Evolutionary conservation across 2,113 vertebrate genomes (phyloP).

Genomic region (Spizaetus ornatus): DNA sequence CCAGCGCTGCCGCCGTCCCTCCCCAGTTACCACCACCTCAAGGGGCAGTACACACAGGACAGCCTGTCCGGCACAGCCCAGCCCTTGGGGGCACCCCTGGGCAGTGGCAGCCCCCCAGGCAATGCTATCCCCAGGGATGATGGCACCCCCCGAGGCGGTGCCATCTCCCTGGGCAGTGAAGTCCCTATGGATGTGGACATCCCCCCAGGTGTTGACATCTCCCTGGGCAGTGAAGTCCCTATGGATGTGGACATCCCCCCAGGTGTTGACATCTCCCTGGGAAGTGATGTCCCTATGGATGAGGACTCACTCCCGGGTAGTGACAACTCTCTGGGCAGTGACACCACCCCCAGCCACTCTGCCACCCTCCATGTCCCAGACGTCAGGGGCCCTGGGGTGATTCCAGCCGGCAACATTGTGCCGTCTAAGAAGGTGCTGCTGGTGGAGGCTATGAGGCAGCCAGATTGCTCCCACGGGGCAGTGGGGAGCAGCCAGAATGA

Average conservation of each 20-base stretch:
- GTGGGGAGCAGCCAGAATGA: background rate
- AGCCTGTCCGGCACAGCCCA: background rate
- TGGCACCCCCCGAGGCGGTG: accelerated
- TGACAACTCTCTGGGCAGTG: background rate
- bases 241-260: background rate
- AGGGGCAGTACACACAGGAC: no score
- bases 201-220: background rate
- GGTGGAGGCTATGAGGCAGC: conserved; percentile 36
- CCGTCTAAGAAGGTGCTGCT: background rate
- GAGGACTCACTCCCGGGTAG: background rate
- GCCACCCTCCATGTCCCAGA: no score
- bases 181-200: background rate
- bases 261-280: background rate
- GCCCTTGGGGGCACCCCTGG: background rate
- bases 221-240: no score
- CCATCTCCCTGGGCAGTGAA: background rate
- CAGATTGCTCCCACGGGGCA: background rate
- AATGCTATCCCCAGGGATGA: background rate
- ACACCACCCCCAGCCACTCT: no score
- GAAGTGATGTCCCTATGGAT: background rate
- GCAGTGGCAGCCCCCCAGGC: background rate
- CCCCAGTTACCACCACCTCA: no score
- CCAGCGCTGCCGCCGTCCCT: background rate
- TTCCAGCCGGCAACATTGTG: no score
- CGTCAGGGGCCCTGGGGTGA: background rate